Conservation (phyloP, 2,888 invertebrate species). For the Dexiosoma caninum region DNA sequence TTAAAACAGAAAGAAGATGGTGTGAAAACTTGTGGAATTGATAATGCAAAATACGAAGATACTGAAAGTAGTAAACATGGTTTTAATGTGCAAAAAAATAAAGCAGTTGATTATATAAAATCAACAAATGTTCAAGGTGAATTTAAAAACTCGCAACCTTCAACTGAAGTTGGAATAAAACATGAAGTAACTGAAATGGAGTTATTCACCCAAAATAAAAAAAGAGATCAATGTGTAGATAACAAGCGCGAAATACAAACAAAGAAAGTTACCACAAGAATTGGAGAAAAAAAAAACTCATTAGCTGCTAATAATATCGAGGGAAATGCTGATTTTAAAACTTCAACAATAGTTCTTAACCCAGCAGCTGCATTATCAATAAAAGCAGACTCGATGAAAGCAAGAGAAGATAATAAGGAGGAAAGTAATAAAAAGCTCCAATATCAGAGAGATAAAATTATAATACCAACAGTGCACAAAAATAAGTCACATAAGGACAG, state of each 20-base stretch:
- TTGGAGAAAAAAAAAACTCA: conserved; percentile 2
- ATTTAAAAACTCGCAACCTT: neutral
- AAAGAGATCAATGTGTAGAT: neutral
- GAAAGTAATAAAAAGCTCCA: conserved; percentile 41
- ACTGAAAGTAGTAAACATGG: too few relatives aligned
- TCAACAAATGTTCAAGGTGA: neutral
- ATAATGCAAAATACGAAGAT: neutral
- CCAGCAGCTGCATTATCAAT: conserved; percentile 45
- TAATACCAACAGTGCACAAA: conserved; percentile 65
- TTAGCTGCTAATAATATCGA: neutral
- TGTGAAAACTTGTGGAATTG: neutral
- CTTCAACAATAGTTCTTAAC: conserved; percentile 52
- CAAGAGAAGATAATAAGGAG: neutral
- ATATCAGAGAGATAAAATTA: conserved; percentile 65
- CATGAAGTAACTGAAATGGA: neutral
- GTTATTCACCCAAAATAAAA: neutral
- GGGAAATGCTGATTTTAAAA: neutral
- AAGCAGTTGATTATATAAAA: too few relatives aligned
- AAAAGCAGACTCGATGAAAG: neutral
- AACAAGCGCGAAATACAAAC: neutral
- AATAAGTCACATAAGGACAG: conserved; percentile 23
- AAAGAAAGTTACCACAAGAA: conserved; percentile 20
- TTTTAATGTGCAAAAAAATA: too few relatives aligned
- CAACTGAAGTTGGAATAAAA: neutral
- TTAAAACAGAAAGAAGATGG: neutral